Evolutionary conservation across 2,797 vertebrate species (phyloP).

Genomic region (Cossypha polioptera): DNA sequence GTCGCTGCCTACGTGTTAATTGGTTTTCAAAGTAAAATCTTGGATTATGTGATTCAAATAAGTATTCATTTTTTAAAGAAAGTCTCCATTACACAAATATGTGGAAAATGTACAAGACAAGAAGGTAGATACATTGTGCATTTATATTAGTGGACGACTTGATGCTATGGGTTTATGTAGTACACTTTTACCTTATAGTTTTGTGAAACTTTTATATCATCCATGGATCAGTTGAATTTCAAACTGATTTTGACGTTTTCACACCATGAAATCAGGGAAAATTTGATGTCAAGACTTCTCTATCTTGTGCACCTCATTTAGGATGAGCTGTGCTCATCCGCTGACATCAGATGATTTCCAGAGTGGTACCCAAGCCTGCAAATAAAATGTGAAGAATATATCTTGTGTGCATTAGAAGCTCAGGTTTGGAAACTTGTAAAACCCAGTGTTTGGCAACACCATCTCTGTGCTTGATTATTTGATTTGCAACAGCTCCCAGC

Average conservation of each 20-base stretch:
- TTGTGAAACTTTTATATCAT: not conserved
- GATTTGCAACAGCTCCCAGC: not conserved
- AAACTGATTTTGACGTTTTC: not conserved
- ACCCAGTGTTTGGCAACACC: rapidly evolving
- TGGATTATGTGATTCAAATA: not conserved
- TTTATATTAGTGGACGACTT: not conserved
- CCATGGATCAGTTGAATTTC: not conserved
- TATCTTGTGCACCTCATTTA: not conserved
- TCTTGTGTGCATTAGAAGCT: not conserved
- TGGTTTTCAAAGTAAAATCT: not conserved
- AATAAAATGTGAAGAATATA: not conserved
- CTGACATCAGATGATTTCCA: not conserved
- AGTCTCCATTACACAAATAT: not conserved
- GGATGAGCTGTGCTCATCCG: not conserved
- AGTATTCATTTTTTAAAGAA: not conserved
- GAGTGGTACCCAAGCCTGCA: not conserved
- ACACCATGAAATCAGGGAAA: not conserved
- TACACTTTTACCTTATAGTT: not conserved
- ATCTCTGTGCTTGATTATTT: not conserved
- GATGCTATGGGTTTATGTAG: not conserved
- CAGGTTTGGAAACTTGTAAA: not conserved
- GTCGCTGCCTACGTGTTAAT: not conserved
- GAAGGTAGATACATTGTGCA: rapidly evolving
- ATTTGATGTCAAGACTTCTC: not conserved
- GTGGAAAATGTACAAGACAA: not conserved